Base-by-base conservation (phyloP, 2,888 invertebrate genomes). In the Tetranychus piercei region DNA sequence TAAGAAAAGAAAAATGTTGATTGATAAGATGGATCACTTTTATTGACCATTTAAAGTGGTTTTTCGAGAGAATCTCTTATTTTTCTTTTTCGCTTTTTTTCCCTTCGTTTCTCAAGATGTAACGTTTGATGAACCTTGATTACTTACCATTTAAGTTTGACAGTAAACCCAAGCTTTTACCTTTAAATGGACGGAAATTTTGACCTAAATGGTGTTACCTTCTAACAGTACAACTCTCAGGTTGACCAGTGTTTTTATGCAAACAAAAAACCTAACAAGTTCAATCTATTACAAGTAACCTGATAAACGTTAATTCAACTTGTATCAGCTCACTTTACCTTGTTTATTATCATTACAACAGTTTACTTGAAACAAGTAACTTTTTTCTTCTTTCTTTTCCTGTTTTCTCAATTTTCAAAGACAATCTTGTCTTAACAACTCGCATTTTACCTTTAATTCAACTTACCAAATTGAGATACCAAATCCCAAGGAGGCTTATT, bases 11-110 rank as follows among this genome's bases (percentile, higher is more conserved):
- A 55, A 55, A 55, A 55, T 55, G 55, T 55, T 55, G 55, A 55
- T 55, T 55, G 55, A 55, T 55, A 55, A 55, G 55, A 55, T 55
- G 55, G 55, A 55, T 55, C 55, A 55, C 55, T 55, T 55, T 55
- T 55, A 55, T 55, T 55, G 55, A 55, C 55, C 55, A 55, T 55
- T 55, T 55, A 55, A 55, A 55, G 55, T 55, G 55, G 55, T 55
- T 15, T 15, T 15, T 55, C 9, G 55, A 15, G 9, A 15, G 9
- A 15, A 55, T 15, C 55, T 55, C 55, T 55, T 15, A 5, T 55
- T 34, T 5, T 34, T 34, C 34, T 34, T 34, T 4, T 34, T 34
- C 34, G 3, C 34, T 34, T 34, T 5, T 23, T 23, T 2, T 23
- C 2, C 2, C 34, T 34, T 34, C 34, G 34, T 34, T 34, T 34